Evolutionary conservation across 2,113 vertebrate species (phyloP).

Genomic region (Indicator indicator): DNA sequence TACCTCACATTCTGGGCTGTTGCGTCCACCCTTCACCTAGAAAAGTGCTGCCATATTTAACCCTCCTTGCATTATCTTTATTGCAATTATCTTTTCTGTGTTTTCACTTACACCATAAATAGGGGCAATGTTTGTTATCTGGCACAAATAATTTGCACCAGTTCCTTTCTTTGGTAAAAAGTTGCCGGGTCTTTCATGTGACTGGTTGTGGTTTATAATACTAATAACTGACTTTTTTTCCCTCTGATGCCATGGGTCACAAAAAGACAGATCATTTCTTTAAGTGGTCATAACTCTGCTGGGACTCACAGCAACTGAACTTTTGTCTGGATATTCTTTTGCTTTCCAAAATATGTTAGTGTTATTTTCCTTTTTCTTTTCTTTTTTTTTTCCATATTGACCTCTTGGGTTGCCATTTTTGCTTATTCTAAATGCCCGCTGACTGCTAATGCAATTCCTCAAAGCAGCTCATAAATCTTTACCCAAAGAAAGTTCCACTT

Average conservation of each 20-base stretch:
- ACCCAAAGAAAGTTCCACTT: background rate
- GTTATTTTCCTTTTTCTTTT: background rate
- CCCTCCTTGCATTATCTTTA: background rate
- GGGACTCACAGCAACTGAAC: background rate
- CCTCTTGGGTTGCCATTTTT: background rate
- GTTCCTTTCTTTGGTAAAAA: background rate
- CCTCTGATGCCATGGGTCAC: background rate
- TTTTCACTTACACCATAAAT: background rate
- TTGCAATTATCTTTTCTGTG: background rate
- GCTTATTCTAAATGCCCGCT: background rate
- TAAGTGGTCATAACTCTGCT: background rate
- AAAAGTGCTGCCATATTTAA: background rate
- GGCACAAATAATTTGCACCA: background rate
- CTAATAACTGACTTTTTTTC: background rate
- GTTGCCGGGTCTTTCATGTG: background rate
- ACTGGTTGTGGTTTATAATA: background rate
- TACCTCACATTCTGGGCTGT: background rate
- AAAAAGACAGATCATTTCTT: background rate
- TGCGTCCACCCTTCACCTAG: conserved; percentile 1
- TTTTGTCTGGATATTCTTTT: background rate
- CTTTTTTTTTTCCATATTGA: background rate
- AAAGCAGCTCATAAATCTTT: background rate
- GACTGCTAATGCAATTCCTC: background rate
- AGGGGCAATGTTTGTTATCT: background rate
- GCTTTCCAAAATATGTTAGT: background rate